Evolutionary conservation across 2,888 invertebrate genomes (phyloP), one percentile per base, ranked within the genome.

Genomic region (Synergus laeviventris): DNA sequence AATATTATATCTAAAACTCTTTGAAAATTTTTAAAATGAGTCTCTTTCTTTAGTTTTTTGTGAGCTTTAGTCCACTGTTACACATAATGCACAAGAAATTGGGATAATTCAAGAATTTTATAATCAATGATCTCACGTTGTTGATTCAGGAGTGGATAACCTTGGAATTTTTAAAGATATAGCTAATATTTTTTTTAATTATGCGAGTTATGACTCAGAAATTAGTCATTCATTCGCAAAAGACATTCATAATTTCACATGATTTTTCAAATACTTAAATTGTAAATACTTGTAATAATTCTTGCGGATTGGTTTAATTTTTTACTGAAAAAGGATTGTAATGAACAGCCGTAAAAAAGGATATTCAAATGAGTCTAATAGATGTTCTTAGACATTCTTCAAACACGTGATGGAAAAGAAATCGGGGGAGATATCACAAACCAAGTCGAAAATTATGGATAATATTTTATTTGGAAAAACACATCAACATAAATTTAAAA

Each of bases 151-250:
- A 21, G 12, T 49, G 31, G 31, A 31, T 24, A 49, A 49, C 70
- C 70, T 70, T 70, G 49, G 31, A 49, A n/a, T 66, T 70, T 24
- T 70, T 49, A 49, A 70, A n/a, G 31, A 49, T 49, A n/a, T 49
- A 31, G n/a, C 16, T 45, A 11, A 49, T 70, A 49, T 49, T 66
- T 66, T 24, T 66, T 66, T 31, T 12, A 56, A 12, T 21, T 21
- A 21, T 56, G 21, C 18, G 21, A 21, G 12, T 24, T 9, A 18
- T 54, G 49, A 54, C 18, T 54, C 49, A 54, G 5, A 49, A 54
- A 54, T 54, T 54, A 54, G n/a, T 54, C 49, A 54, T 54, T 54
- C 18, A 9, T 54, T 2, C n/a, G 49, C 49, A 18, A 9, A 18
- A 18, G 49, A 18, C 49, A 54, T n/a, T 7, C 18, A 18, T 9